A percentile compares a stretch with the other conserved stretches of the same genome.
Evolutionary conservation across 2,797 vertebrate genomes (phyloP).

Genomic region (Simalia tracyae): DNA sequence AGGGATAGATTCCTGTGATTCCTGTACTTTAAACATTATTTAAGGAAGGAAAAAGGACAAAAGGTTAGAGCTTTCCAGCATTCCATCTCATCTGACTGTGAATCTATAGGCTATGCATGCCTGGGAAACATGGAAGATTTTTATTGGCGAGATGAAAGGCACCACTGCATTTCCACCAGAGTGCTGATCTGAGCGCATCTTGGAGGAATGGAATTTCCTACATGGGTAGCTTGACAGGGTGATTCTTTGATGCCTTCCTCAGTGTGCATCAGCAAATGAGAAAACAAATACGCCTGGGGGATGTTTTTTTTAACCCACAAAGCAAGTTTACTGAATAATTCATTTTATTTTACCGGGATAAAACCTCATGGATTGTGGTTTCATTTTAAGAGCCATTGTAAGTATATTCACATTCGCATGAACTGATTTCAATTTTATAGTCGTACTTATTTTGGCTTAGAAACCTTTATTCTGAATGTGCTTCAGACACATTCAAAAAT

Average conservation of each 20-base stretch:
- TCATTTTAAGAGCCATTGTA: conserved; percentile 17
- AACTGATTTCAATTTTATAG: conserved; percentile 23
- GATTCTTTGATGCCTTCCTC: conserved; percentile 30
- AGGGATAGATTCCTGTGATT: background rate
- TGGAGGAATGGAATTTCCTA: conserved; percentile 17
- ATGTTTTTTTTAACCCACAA: background rate
- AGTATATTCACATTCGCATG: background rate
- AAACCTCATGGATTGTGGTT: background rate
- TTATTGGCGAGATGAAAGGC: background rate
- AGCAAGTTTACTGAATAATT: conserved; percentile 4
- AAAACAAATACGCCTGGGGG: conserved; percentile 4
- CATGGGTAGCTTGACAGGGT: background rate
- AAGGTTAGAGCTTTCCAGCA: background rate
- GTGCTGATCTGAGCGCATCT: background rate
- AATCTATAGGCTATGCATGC: no score
- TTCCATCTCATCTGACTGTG: background rate
- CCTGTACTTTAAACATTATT: background rate
- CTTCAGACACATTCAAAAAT: background rate
- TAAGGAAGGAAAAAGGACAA: background rate
- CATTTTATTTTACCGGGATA: conserved; percentile 8
- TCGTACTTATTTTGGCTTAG: background rate
- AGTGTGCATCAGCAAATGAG: conserved; percentile 19
- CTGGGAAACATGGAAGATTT: background rate
- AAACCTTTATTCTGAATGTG: background rate
- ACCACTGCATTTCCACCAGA: background rate